These are phyloP conservation scores for Pantherophis alleghaniensis DNA, from an alignment of 2,797 vertebrate species.

Conservation along the genomic window DNA sequence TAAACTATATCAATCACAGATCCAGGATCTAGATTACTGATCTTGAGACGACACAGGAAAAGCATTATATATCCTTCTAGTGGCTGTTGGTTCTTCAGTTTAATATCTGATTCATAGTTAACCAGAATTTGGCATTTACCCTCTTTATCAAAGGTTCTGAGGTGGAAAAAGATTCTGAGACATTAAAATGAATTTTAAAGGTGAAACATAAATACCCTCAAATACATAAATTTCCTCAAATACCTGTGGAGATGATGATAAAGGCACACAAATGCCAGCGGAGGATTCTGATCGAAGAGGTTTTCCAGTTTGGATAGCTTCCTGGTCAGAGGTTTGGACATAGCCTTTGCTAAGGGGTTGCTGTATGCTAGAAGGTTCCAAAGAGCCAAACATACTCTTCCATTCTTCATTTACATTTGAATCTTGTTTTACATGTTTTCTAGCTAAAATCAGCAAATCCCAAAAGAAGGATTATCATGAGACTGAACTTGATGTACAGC, in stretches of 20 bases:
- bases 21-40: background rate
- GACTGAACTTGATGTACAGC: background rate
- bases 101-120: background rate
- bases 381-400: constrained; percentile 98
- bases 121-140: background rate
- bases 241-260: constrained; percentile 83
- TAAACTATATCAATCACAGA: background rate
- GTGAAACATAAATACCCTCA: background rate
- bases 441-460: constrained; percentile 71
- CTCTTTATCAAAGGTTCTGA: background rate
- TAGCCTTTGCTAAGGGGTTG: constrained; percentile 75
- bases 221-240: background rate
- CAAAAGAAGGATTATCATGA: background rate
- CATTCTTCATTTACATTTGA: constrained; percentile 96
- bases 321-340: constrained; percentile 69
- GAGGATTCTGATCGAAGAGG: constrained; percentile 79
- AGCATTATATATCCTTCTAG: background rate
- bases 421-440: constrained; percentile 94
- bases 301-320: constrained; percentile 71
- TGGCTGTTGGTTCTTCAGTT: background rate
- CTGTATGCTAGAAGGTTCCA: constrained; percentile 82
- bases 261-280: constrained; percentile 70
- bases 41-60: background rate
- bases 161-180: background rate
- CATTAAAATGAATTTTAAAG: background rate